Percentiles rank a stretch among this genome's conserved stretches.
Evolutionary conservation across 2,113 vertebrate species (phyloP).

Genomic region (Gorsachius goisagi): DNA sequence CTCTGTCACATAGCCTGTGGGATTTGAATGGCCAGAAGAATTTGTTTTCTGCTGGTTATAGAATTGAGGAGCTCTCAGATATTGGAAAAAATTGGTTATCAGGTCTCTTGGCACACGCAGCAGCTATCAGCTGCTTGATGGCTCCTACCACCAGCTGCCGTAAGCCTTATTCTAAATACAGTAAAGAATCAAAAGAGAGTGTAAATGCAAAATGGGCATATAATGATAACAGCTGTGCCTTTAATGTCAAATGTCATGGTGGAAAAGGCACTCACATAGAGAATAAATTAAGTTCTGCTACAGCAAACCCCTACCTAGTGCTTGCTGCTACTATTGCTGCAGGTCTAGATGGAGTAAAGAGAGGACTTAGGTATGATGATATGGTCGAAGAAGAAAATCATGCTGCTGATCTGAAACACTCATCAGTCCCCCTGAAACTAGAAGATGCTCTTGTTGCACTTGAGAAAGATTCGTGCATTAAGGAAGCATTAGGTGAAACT

Average conservation of each 20-base stretch:
- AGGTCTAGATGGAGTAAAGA: constrained; percentile 87
- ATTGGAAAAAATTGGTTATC: constrained; percentile 87
- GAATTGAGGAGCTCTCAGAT: constrained; percentile 73
- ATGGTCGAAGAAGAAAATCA: constrained; percentile 58
- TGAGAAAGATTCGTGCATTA: constrained; percentile 81
- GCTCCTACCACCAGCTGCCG: constrained; percentile 84
- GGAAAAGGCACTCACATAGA: constrained; percentile 84
- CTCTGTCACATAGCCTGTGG: constrained; percentile 90
- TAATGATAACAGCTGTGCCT: constrained; percentile 89
- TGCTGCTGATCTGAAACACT: constrained; percentile 57
- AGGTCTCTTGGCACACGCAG: constrained; percentile 85
- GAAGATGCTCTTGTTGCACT: constrained; percentile 86
- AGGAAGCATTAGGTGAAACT: constrained; percentile 83
- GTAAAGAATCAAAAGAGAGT: constrained; percentile 78
- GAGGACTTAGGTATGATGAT: constrained; percentile 67
- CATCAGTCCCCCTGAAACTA: constrained; percentile 83
- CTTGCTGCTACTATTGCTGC: constrained; percentile 89
- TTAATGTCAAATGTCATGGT: constrained; percentile 87
- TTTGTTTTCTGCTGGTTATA: constrained; percentile 76
- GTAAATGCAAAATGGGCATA: constrained; percentile 83
- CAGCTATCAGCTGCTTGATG: constrained; percentile 91
- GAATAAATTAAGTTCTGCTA: constrained; percentile 89
- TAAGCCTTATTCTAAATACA: constrained; percentile 79
- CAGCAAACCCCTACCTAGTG: constrained; percentile 91
- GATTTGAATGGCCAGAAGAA: constrained; percentile 80